phyloP scores from a whole-genome alignment of 2,113 vertebrate species.

The Arizona elegans region DNA sequence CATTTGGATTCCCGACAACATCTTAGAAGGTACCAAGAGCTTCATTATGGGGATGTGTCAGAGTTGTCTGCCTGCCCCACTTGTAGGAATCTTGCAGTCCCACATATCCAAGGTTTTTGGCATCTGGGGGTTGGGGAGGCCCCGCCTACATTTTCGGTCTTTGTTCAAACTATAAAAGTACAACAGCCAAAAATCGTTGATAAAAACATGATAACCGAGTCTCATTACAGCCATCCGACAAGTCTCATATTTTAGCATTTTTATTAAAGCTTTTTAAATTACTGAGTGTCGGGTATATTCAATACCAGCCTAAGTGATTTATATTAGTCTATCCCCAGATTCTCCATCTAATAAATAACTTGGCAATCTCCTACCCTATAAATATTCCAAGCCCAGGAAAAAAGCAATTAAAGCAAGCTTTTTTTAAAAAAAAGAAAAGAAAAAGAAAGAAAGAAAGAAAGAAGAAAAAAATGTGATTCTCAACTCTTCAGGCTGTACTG shows the following conservation, averaged over 20 bases:
- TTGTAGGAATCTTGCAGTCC: neutral
- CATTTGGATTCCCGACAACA: neutral
- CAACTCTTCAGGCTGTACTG: neutral
- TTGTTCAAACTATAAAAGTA: neutral
- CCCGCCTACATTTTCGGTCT: conserved; percentile 18
- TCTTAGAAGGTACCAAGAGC: neutral
- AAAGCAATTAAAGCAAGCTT: conserved; percentile 67
- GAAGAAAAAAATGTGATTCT: neutral
- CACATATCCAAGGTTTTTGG: neutral
- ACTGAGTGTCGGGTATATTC: conserved; percentile 72
- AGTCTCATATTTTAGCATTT: conserved; percentile 75
- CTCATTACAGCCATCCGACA: conserved; percentile 59
- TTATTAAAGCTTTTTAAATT: conserved; percentile 78
- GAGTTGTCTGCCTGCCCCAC: neutral
- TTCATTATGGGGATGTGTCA: neutral
- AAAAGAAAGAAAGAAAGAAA: neutral
- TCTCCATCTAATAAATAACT: conserved; percentile 75
- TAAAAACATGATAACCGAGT: conserved; percentile 59
- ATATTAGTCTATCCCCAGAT: conserved; percentile 72
- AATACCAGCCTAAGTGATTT: conserved; percentile 70
- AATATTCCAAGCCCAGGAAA: conserved; percentile 63
- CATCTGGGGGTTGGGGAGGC: neutral
- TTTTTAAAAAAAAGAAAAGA: neutral
- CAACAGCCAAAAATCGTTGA: conserved; percentile 54
- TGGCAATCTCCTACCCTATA: conserved; percentile 70